Evolutionary conservation across 2,113 vertebrate species (phyloP).

Genomic region (Chionis minor): DNA sequence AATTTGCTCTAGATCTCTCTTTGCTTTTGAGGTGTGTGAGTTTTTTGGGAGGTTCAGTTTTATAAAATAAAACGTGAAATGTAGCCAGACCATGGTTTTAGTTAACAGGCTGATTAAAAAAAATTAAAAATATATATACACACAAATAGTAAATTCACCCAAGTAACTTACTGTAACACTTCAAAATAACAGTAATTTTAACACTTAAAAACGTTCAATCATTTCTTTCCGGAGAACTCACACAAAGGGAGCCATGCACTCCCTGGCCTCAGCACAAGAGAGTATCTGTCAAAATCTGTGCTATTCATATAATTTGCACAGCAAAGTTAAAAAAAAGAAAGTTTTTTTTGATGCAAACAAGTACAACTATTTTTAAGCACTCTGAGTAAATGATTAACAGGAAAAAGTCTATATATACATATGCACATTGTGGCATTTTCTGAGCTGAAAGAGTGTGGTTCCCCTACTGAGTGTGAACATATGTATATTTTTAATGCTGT

Average conservation of each 20-base stretch:
- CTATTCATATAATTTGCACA: not conserved
- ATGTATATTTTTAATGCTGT: not conserved
- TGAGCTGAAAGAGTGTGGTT: not conserved
- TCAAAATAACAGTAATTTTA: not conserved
- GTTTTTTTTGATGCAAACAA: not conserved
- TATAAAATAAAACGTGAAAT: not conserved
- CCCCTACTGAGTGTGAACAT: not conserved
- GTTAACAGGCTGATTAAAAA: not conserved
- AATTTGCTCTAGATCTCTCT: not conserved
- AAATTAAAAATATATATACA: not conserved
- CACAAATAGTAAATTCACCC: not conserved
- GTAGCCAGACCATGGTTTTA: not conserved
- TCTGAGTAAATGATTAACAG: not conserved
- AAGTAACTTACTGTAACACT: not conserved
- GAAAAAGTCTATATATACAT: not conserved
- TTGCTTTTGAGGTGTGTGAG: not conserved
- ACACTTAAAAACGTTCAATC: not conserved
- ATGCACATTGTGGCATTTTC: not conserved
- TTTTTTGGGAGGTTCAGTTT: not conserved
- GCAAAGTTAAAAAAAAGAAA: not conserved
- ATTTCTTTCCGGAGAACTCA: not conserved
- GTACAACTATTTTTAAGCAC: not conserved
- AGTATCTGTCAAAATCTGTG: not conserved
- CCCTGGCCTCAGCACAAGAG: not conserved
- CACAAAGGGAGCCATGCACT: not conserved